Conservation (phyloP, 2,797 vertebrate species). For the Loriculus beryllinus region DNA sequence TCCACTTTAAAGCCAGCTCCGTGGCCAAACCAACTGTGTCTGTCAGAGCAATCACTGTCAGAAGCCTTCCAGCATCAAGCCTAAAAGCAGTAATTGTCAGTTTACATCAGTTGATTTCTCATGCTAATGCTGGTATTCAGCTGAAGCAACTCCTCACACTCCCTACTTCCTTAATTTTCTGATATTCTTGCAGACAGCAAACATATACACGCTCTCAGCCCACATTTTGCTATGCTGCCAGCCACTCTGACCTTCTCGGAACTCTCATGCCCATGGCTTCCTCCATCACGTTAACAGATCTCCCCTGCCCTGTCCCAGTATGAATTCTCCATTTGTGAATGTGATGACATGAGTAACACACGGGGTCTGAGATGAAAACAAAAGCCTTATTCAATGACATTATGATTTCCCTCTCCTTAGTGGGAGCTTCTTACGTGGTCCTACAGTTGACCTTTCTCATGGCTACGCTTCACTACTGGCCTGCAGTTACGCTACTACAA, state of each 20-base stretch:
- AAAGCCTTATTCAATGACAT: not conserved
- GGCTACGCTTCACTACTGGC: not conserved
- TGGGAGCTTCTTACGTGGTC: not conserved
- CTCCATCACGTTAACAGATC: not conserved
- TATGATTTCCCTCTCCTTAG: not conserved
- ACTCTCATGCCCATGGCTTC: not conserved
- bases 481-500: not conserved
- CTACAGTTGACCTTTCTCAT: not conserved
- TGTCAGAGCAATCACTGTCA: not conserved
- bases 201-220: not conserved
- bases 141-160: not conserved
- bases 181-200: not conserved
- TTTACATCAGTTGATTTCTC: not conserved
- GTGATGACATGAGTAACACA: not conserved
- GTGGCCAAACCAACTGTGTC: not conserved
- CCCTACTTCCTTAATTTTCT: not conserved
- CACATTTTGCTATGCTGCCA: not conserved
- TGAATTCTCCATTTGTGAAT: not conserved
- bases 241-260: not conserved
- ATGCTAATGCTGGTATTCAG: not conserved
- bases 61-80: not conserved
- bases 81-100: conserved; percentile 30
- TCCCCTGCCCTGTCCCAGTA: not conserved
- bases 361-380: not conserved
- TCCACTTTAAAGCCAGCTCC: not conserved